Conservation (phyloP, 2,888 invertebrate genomes). For the Seladonia tumulorum region DNA sequence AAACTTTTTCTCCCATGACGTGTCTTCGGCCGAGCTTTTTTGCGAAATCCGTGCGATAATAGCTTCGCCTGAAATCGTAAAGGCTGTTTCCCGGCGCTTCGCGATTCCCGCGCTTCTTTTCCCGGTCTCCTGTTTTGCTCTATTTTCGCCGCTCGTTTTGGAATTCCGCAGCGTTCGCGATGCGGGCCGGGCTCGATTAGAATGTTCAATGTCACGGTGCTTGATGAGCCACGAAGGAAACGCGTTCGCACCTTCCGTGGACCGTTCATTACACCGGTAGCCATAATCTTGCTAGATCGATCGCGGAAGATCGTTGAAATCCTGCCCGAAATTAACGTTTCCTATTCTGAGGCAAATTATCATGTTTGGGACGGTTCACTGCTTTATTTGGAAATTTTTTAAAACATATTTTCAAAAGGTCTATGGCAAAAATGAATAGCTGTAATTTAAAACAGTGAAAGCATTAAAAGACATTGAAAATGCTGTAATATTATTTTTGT, state of each 20-base stretch:
- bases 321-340: not conserved
- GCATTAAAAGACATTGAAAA: too few species aligned
- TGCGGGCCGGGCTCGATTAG: constrained; percentile 19
- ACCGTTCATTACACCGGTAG: not conserved
- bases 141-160: not conserved
- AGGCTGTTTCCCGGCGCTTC: constrained; percentile 20
- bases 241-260: not conserved
- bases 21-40: constrained; percentile 21
- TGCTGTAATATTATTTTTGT: too few species aligned
- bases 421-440: too few species aligned
- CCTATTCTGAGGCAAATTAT: not conserved
- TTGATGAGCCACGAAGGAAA: not conserved
- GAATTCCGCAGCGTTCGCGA: constrained; percentile 7
- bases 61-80: constrained; percentile 47
- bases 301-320: not conserved
- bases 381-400: not conserved
- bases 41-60: constrained; percentile 23
- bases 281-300: not conserved
- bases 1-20: constrained; percentile 21
- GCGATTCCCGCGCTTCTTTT: not conserved
- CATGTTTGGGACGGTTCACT: not conserved
- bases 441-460: too few species aligned
- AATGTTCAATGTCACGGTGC: constrained; percentile 4
- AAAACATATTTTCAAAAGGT: not conserved
- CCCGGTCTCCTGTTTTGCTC: not conserved